Conservation (phyloP, 2,113 vertebrate genomes). For the Copsychus sechellarum region DNA sequence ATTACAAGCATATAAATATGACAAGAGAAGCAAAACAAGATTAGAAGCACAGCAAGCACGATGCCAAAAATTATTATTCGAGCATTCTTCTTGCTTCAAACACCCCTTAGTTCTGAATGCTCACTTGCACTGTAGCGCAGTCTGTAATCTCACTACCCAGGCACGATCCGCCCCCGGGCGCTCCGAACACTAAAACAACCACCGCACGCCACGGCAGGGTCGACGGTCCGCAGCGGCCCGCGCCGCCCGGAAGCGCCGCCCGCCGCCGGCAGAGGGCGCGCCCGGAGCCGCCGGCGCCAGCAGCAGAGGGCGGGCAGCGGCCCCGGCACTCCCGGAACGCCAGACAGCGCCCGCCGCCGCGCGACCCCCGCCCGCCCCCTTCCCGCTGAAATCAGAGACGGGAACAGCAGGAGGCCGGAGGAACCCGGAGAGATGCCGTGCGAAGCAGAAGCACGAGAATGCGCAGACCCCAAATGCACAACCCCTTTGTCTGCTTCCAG, state of each 20-base stretch:
- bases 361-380: too few relatives aligned
- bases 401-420: neutral
- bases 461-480: neutral
- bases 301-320: neutral
- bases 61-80: neutral
- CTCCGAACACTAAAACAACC: constrained; percentile 3
- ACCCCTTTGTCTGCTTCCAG: neutral
- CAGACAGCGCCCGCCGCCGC: neutral
- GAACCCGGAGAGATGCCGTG: neutral
- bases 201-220: constrained; percentile 17
- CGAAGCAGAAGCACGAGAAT: neutral
- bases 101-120: neutral
- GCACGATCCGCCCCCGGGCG: neutral
- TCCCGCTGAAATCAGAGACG: neutral
- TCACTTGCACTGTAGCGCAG: neutral
- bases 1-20: neutral
- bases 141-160: neutral
- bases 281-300: neutral
- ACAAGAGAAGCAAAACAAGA: neutral
- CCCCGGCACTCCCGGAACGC: neutral
- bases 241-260: neutral
- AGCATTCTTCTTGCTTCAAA: neutral
- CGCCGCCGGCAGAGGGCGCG: neutral
- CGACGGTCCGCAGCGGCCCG: constrained; percentile 11
- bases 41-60: neutral